These are phyloP conservation scores for Chaenogobius annularis DNA, from an alignment of 2,113 vertebrate genomes.

Conservation along the genomic window DNA sequence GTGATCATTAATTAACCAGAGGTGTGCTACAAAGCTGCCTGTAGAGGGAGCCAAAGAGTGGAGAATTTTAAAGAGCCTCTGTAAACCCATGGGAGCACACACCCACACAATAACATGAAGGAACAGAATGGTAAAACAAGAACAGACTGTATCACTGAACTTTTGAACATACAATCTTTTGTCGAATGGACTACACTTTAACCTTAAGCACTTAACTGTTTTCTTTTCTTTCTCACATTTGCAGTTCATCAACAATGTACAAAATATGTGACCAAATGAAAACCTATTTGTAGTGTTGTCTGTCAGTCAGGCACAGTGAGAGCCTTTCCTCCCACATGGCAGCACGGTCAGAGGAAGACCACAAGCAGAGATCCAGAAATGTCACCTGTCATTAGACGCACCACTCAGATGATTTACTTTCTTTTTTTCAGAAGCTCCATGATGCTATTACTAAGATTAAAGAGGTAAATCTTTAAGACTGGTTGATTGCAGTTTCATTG, in stretches of 20 bases:
- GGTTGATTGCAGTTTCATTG: neutral
- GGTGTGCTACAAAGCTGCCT: slow-evolving; percentile 24
- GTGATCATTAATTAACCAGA: slow-evolving; percentile 10
- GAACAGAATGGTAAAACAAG: slow-evolving; percentile 28
- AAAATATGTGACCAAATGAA: slow-evolving; percentile 20
- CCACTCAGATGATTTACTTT: slow-evolving; percentile 39
- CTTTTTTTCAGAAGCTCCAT: slow-evolving; percentile 27
- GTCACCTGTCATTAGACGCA: slow-evolving; percentile 72
- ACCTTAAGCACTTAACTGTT: neutral
- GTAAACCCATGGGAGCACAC: slow-evolving; percentile 42
- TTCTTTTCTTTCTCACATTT: slow-evolving; percentile 15
- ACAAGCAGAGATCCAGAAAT: slow-evolving; percentile 75
- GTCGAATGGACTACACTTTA: neutral
- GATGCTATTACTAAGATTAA: neutral
- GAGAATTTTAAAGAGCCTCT: slow-evolving; percentile 38
- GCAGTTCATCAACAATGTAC: slow-evolving; percentile 21
- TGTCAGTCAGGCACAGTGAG: slow-evolving; percentile 64
- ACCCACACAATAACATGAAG: slow-evolving; percentile 51
- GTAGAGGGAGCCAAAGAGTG: slow-evolving; percentile 71
- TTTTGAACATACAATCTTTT: slow-evolving; percentile 15
- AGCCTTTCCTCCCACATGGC: slow-evolving; percentile 46
- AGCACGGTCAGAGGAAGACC: slow-evolving; percentile 58
- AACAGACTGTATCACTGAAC: slow-evolving; percentile 33
- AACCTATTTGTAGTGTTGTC: slow-evolving; percentile 34
- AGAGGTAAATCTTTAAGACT: neutral